Percentiles rank a stretch among this genome's conserved stretches.
These are phyloP conservation scores for Suillia variegata DNA, from an alignment of 2,888 invertebrate genomes.

Conservation along the genomic window DNA sequence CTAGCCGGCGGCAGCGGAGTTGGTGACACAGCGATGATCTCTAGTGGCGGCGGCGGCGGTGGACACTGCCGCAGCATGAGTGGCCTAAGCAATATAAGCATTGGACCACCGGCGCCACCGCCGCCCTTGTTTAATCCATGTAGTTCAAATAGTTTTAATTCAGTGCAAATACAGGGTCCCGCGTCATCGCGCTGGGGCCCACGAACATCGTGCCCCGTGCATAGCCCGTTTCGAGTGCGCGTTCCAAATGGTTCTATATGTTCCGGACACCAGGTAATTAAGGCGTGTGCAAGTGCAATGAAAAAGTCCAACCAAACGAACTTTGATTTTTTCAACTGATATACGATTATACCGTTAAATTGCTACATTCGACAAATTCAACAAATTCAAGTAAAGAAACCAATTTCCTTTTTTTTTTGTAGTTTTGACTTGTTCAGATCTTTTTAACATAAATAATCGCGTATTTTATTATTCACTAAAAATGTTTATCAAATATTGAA, in stretches of 20 bases:
- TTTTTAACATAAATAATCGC: neutral
- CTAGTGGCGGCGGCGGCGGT: conserved; percentile 35
- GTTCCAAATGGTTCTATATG: conserved; percentile 62
- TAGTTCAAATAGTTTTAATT: conserved; percentile 60
- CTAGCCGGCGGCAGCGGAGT: conserved; percentile 46
- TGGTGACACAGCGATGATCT: conserved; percentile 33
- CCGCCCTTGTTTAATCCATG: conserved; percentile 61
- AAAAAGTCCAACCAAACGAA: no score
- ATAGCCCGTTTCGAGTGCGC: conserved; percentile 62
- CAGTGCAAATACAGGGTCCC: conserved; percentile 59
- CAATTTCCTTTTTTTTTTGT: no score
- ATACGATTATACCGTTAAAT: no score
- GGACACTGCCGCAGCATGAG: conserved; percentile 54
- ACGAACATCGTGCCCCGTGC: conserved; percentile 62
- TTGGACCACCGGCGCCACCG: conserved; percentile 52
- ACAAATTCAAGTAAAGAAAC: no score
- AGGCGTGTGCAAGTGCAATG: no score
- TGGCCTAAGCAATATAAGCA: conserved; percentile 55
- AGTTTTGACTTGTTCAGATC: neutral
- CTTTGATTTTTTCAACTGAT: no score
- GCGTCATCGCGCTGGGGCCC: conserved; percentile 61
- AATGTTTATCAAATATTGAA: no score
- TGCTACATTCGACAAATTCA: no score
- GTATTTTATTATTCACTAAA: neutral
- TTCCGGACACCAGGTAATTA: conserved; percentile 62